These are phyloP conservation scores for Parazoanthus atlanticus DNA, from an alignment of 92 coral and sea anemone genomes.

Conservation along the genomic window DNA sequence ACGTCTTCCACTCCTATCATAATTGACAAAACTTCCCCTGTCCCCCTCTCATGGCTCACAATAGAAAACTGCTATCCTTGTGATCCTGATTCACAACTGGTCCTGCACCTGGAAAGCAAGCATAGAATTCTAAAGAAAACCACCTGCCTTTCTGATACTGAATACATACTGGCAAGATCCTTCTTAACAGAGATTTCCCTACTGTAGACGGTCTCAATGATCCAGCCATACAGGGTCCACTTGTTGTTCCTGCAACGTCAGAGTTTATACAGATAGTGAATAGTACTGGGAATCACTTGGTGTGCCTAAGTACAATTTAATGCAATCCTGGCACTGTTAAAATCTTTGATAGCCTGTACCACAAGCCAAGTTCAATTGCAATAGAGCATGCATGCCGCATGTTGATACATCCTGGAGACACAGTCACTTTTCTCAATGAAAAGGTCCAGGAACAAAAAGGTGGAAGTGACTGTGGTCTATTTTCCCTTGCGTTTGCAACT, in stretches of 20 bases:
- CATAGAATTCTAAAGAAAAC: constrained; percentile 7
- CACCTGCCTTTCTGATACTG: constrained; percentile 44
- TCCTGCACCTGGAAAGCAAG: constrained; percentile 30
- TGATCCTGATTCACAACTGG: neutral
- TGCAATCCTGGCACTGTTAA: constrained; percentile 43
- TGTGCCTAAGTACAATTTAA: constrained; percentile 42
- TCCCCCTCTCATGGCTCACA: constrained; percentile 8
- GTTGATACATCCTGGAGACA: constrained; percentile 23
- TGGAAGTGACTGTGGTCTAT: constrained; percentile 45
- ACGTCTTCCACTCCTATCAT: neutral
- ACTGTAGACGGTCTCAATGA: constrained; percentile 30
- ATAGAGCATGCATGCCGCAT: constrained; percentile 56
- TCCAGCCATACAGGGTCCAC: constrained; percentile 37
- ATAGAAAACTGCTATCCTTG: neutral
- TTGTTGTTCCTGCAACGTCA: constrained; percentile 45
- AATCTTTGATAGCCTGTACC: constrained; percentile 52
- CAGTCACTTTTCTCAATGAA: constrained; percentile 44
- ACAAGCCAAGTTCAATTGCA: constrained; percentile 35
- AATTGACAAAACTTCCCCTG: neutral
- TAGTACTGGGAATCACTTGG: constrained; percentile 57
- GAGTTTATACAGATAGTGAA: constrained; percentile 19
- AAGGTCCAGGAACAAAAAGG: constrained; percentile 58
- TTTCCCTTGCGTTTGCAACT: constrained; percentile 60
- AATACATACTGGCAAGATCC: constrained; percentile 39
- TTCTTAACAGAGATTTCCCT: constrained; percentile 37